Evolutionary conservation across 2,113 vertebrate species (phyloP).

Genomic region (Passer montanus): DNA sequence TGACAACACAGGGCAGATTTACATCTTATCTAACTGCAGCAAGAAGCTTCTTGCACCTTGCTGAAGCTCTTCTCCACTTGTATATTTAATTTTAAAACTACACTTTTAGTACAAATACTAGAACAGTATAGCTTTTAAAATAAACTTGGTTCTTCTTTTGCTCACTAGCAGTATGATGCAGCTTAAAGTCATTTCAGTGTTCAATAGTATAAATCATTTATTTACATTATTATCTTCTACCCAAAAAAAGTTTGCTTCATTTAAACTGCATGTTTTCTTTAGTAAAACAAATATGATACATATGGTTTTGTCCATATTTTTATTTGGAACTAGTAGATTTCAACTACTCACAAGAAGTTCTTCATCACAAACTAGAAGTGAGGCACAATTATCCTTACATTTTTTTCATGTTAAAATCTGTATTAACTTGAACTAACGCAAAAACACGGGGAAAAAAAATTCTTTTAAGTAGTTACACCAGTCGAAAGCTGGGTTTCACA

Average conservation of each 20-base stretch:
- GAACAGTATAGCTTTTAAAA: background rate
- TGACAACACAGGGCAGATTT: background rate
- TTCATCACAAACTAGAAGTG: background rate
- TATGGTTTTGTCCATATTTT: background rate
- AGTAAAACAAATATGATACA: background rate
- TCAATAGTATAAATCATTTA: background rate
- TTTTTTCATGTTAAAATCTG: background rate
- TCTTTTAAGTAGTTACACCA: background rate
- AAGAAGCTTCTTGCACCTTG: background rate
- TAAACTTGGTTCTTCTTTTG: background rate
- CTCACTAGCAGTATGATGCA: background rate
- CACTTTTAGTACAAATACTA: background rate
- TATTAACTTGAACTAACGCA: background rate
- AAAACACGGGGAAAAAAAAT: accelerated
- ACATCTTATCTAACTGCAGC: background rate
- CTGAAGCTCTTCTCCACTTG: background rate
- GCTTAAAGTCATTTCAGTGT: background rate
- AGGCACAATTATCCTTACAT: background rate
- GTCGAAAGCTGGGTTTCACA: background rate
- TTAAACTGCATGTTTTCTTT: background rate
- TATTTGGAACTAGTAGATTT: background rate
- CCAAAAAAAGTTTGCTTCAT: background rate
- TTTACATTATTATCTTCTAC: background rate
- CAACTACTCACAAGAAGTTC: background rate
- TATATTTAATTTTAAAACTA: background rate